Base-by-base conservation (phyloP, 2,888 invertebrate genomes). In the Euplexia lucipara region DNA sequence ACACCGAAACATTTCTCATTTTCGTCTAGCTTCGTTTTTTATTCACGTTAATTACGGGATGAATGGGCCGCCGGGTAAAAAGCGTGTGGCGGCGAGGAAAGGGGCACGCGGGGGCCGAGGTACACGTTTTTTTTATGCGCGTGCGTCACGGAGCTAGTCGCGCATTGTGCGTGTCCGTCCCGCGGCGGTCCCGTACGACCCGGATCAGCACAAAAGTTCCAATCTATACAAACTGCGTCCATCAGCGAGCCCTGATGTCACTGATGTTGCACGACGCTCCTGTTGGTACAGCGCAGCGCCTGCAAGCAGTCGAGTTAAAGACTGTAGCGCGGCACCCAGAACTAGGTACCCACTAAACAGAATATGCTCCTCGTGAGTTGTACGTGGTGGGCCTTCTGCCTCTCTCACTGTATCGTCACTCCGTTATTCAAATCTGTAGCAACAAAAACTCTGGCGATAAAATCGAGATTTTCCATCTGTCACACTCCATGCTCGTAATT, bases 1-100 rank as follows among this genome's bases (percentile, higher is more conserved):
- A 86, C 90, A 91, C 92, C 90, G 92, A 88, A 86, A 92, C 92
- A 88, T 92, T 94, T 92, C 92, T 88, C 91, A 94, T 92, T 93
- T 92, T 91, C 90, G 87, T 90, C 88, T 88, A 88, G 86, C 80
- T 78, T 73, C 82, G 84, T 91, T 94, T 94, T 94, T 94, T 94
- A 86, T 84, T 74, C 86, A 90, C 91, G 88, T 93, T 92, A 93
- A 95, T 94, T 94, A 93, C 86, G 89, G 81, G 83, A 88, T 93
- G 94, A 95, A 95, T 94, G 90, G 91, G 78, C 68, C 61, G 73
- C 75, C 63, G 61, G 82, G 83, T 82, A 86, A 86, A 86, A 84
- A 81, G 81, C 71, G 73, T 74, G 79, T 73, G 68, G 84, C 66
- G 63, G 78, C 59, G 73, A 70, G 73, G 75, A 18, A 64, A 65